These are phyloP conservation scores for Cyaniris semiargus DNA, from an alignment of 2,888 invertebrate genomes.

Conservation along the genomic window DNA sequence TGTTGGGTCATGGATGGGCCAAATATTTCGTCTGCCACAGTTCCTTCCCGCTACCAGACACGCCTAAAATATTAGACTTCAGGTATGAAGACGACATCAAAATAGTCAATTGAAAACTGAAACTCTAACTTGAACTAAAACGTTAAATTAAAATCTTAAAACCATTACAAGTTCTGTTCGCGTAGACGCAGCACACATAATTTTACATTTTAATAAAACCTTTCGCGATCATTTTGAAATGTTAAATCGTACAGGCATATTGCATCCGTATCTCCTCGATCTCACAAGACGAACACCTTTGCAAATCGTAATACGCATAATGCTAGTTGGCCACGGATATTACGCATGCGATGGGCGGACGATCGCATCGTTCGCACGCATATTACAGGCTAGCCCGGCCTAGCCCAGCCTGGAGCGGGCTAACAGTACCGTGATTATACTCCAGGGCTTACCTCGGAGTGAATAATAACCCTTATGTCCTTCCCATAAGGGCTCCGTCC, in stretches of 20 bases:
- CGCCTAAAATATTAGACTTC: not conserved
- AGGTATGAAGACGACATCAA: not conserved
- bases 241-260: conserved; percentile 30
- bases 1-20: no score
- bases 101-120: not conserved
- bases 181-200: not conserved
- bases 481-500: not conserved
- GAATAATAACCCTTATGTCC: not conserved
- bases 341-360: conserved; percentile 47
- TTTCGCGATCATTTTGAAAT: conserved; percentile 3
- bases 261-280: conserved; percentile 30
- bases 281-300: conserved; percentile 34
- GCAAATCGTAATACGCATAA: conserved; percentile 35
- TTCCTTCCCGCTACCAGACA: not conserved
- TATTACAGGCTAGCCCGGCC: conserved; percentile 57
- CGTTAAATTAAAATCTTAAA: no score
- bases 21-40: no score
- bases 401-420: conserved; percentile 64
- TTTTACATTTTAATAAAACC: conserved; percentile 18
- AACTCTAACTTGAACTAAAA: no score
- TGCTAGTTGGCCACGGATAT: conserved; percentile 33
- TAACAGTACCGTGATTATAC: conserved; percentile 79
- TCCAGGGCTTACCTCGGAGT: conserved; percentile 50
- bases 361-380: conserved; percentile 78
- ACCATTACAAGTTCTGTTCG: not conserved